Conservation (phyloP, 2,888 invertebrate species). For the Acanthopleura granulata region DNA sequence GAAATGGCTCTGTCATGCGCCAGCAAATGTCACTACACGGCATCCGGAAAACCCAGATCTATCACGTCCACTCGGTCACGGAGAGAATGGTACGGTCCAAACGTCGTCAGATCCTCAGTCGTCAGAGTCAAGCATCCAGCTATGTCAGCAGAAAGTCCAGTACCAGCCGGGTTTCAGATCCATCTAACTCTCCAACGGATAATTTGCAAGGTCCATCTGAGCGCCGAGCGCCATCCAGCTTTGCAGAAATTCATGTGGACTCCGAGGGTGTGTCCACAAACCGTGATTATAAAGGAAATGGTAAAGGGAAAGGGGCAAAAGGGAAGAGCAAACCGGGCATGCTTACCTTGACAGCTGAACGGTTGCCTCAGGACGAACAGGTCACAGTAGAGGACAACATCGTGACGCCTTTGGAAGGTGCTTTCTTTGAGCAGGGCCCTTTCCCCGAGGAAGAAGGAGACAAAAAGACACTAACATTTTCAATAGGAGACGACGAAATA, state of each 20-base stretch:
- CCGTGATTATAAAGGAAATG: not conserved
- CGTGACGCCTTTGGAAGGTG: not conserved
- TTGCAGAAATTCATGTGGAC: not conserved
- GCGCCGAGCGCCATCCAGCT: not conserved
- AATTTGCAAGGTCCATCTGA: not conserved
- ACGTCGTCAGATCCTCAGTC: not conserved
- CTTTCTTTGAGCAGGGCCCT: not conserved
- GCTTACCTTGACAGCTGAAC: not conserved
- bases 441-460: not conserved
- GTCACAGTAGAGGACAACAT: not conserved
- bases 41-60: not conserved
- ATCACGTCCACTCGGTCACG: not conserved
- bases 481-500: too few relatives aligned
- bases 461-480: not conserved
- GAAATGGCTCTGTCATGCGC: not conserved
- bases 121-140: not conserved
- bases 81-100: conserved; percentile 4
- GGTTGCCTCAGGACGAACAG: not conserved
- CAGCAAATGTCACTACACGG: not conserved
- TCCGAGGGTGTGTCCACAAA: not conserved
- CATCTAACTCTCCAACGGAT: not conserved
- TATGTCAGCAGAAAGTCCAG: conserved; percentile 5
- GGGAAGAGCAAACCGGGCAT: not conserved
- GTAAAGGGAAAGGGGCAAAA: not conserved
- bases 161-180: not conserved